These are phyloP conservation scores for Brachirus orientalis DNA, from an alignment of 2,113 vertebrate genomes.

Conservation along the genomic window DNA sequence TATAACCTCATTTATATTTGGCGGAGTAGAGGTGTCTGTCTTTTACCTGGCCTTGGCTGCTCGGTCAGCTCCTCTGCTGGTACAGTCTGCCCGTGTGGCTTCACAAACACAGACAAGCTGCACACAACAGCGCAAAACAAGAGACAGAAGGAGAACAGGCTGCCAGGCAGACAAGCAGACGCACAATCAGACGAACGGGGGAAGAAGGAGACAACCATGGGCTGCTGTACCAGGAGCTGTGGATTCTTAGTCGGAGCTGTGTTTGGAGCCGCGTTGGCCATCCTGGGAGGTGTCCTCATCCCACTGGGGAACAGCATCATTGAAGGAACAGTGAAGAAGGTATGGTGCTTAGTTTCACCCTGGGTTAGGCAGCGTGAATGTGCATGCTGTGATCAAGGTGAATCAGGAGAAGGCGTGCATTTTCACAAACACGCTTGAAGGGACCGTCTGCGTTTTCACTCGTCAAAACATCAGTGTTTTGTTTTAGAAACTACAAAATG, in stretches of 20 bases:
- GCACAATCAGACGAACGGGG: slow-evolving; percentile 34
- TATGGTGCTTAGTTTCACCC: slow-evolving; percentile 70
- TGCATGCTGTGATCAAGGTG: slow-evolving; percentile 63
- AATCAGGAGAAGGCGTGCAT: slow-evolving; percentile 48
- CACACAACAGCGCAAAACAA: slow-evolving; percentile 14
- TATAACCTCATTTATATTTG: slow-evolving; percentile 6
- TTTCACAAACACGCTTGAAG: slow-evolving; percentile 1
- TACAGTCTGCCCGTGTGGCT: slow-evolving; percentile 43
- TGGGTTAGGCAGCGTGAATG: slow-evolving; percentile 11
- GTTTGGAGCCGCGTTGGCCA: slow-evolving; percentile 82
- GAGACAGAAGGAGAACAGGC: slow-evolving; percentile 60
- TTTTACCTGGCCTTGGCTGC: slow-evolving; percentile 61
- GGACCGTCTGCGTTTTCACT: background rate
- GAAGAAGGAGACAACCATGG: slow-evolving; percentile 64
- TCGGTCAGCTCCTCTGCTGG: slow-evolving; percentile 43
- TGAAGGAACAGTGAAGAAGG: slow-evolving; percentile 85
- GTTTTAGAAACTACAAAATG: background rate
- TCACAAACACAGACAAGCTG: slow-evolving; percentile 39
- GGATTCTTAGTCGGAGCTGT: slow-evolving; percentile 83
- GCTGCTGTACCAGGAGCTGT: slow-evolving; percentile 77
- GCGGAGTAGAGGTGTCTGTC: slow-evolving; percentile 30
- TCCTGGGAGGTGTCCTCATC: slow-evolving; percentile 89
- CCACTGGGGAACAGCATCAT: slow-evolving; percentile 87
- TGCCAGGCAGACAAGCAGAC: slow-evolving; percentile 44
- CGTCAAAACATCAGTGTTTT: slow-evolving; percentile 12